phyloP scores from a whole-genome alignment of 2,888 invertebrate species.

The Heterodera filipjevi region DNA sequence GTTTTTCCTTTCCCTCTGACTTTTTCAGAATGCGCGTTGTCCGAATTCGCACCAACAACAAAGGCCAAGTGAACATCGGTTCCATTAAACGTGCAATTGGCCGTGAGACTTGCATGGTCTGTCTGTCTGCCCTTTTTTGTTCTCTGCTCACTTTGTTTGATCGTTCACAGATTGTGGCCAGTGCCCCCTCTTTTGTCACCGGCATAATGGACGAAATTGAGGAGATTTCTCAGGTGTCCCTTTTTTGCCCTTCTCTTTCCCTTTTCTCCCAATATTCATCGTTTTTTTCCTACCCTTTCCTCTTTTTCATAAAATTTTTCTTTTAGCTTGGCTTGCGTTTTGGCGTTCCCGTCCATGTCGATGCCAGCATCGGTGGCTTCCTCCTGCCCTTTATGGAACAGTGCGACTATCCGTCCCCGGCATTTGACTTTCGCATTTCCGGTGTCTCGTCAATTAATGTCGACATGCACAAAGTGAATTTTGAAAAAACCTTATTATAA shows the following conservation, averaged over 20 bases:
- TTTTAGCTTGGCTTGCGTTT: slow-evolving; percentile 69
- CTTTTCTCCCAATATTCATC: neutral
- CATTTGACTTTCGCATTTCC: slow-evolving; percentile 82
- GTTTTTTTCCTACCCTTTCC: too few relatives aligned
- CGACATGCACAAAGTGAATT: slow-evolving; percentile 95
- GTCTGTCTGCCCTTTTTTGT: neutral
- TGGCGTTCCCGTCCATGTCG: slow-evolving; percentile 92
- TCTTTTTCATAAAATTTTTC: too few relatives aligned
- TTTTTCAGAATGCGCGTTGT: slow-evolving; percentile 73
- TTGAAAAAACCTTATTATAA: too few relatives aligned
- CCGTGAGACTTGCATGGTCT: slow-evolving; percentile 59
- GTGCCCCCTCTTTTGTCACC: slow-evolving; percentile 93
- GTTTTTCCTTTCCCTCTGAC: neutral
- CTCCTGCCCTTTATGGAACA: slow-evolving; percentile 86
- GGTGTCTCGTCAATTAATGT: slow-evolving; percentile 96
- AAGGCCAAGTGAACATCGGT: slow-evolving; percentile 65
- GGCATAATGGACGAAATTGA: slow-evolving; percentile 92
- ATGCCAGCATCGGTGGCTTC: slow-evolving; percentile 95
- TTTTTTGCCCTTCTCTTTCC: neutral
- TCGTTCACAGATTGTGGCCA: slow-evolving; percentile 81
- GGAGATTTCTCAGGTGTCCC: slow-evolving; percentile 76
- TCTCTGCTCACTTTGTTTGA: neutral
- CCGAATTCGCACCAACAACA: slow-evolving; percentile 74
- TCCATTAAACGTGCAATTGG: slow-evolving; percentile 56
- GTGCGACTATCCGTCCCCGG: slow-evolving; percentile 79